Evolutionary conservation across 2,797 vertebrate genomes (phyloP), one percentile per base, ranked within the genome.

Genomic region (Rhynchonycteris naso): DNA sequence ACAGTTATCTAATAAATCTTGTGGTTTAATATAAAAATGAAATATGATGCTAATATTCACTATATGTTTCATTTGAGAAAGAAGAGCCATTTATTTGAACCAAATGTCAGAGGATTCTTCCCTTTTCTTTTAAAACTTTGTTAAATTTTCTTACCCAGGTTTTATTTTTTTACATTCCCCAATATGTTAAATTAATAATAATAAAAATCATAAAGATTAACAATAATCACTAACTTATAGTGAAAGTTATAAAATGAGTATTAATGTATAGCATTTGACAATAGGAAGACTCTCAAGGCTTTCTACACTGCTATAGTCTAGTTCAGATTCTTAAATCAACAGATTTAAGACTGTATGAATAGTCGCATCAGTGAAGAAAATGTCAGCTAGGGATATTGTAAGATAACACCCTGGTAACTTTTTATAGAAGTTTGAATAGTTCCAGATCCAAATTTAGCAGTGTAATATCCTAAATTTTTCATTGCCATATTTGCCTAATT

Each of bases 21-120:
- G 30, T 69, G 54, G 38, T 66, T 66, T 61, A 91, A 47, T 58
- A 68, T 2, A 94, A 72, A 92, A 95, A 83, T 87, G 91, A 89
- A 71, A 54, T 56, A 68, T 28, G 35, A 89, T 11, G 30, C 63
- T 59, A 68, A 83, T 52, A 63, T n/a, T 59, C 56, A 74, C 22
- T 38, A 14, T 13, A 47, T 63, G 10, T 5, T 30, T 7, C 52
- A 74, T 38, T 10, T 43, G 43, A 87, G 54, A 33, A 87, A 89
- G 43, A 89, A 69, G 22, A 75, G 21, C 1, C 75, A 88, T 66
- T 94, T 88, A 75, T 1, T 30, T 88, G 59, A 69, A 75, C 18
- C 43, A 66, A 92, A 72, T 76, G 26, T 76, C 80, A 78, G 43
- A 78, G 14, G 24, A 3, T 22, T 58, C 19, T 58, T 30, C 30